Evolutionary conservation across 2,888 invertebrate species (phyloP).

Genomic region (Pristionchus japonicus): DNA sequence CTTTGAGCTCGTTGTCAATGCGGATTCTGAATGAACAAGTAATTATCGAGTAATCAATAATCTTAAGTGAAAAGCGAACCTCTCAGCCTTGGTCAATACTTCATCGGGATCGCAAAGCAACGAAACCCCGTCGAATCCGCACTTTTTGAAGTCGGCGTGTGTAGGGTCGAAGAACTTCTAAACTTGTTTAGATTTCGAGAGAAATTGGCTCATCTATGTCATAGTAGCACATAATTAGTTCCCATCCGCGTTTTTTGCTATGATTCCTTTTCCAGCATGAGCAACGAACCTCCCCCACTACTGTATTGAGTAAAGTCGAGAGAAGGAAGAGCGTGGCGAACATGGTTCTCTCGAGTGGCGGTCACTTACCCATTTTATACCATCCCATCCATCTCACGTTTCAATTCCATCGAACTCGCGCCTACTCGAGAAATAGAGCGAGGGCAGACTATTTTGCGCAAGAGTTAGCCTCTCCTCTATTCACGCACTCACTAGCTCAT

Average conservation of each 20-base stretch:
- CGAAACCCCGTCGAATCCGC: background rate
- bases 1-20: background rate
- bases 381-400: background rate
- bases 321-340: background rate
- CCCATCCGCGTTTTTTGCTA: background rate
- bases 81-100: background rate
- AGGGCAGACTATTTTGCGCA: background rate
- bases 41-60: background rate
- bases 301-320: background rate
- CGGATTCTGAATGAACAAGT: background rate
- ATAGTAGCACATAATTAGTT: background rate
- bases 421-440: background rate
- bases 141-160: conserved; percentile 13
- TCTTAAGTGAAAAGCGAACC: background rate
- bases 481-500: background rate
- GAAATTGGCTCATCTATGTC: background rate
- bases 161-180: background rate
- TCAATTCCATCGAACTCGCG: background rate
- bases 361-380: background rate
- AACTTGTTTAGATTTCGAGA: too few species aligned
- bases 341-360: background rate
- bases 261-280: too few species aligned
- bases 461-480: background rate
- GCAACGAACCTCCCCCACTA: background rate
- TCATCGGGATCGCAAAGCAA: background rate